phyloP scores from a whole-genome alignment of 1,140 invertebrate genomes.

The Protaetia brevitarsis region DNA sequence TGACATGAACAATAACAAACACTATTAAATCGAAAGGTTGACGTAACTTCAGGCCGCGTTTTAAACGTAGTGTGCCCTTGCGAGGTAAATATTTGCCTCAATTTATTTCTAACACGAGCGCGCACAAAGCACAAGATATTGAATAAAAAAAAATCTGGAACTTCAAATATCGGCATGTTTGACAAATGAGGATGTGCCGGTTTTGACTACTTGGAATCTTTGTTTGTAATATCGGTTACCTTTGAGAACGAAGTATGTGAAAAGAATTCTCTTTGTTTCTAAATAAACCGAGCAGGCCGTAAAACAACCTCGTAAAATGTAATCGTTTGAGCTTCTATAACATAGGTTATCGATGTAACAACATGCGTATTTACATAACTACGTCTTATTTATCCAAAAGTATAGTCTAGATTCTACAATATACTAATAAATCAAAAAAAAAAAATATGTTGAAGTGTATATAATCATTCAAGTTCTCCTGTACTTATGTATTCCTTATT shows the following conservation, averaged over 20 bases:
- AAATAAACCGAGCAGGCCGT: neutral
- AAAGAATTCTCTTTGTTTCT: neutral
- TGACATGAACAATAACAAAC: constrained; percentile 6
- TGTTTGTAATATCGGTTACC: neutral
- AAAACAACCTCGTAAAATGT: neutral
- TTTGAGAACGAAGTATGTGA: neutral
- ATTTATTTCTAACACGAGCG: neutral
- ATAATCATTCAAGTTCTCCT: no score
- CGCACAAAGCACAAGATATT: neutral
- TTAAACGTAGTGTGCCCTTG: neutral
- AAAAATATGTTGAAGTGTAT: no score
- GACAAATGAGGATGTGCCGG: neutral
- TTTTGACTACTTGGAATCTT: neutral
- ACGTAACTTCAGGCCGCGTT: neutral
- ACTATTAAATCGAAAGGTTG: neutral
- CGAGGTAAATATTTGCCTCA: neutral
- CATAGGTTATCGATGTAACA: no score
- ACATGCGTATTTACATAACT: no score
- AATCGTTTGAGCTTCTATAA: no score
- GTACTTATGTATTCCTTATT: no score
- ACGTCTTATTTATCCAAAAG: no score
- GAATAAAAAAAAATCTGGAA: neutral
- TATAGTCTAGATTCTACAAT: no score
- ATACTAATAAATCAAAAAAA: no score
- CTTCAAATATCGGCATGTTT: neutral